Percentiles rank a stretch among this genome's conserved stretches.
Conservation (phyloP, 1,140 invertebrate genomes). For the Coenobita brevimanus region DNA sequence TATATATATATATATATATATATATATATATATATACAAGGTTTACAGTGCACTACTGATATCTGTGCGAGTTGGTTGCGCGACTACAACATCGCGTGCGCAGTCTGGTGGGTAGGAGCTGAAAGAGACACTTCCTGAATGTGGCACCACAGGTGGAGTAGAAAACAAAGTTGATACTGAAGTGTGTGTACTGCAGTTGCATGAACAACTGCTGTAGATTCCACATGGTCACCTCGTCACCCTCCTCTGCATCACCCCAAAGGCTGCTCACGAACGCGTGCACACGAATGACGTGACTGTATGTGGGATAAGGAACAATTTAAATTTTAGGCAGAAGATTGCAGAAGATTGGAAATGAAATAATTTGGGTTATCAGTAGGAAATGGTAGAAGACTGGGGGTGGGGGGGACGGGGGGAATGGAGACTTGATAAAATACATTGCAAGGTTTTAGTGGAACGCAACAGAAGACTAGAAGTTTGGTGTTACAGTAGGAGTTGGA, state of each 20-base stretch:
- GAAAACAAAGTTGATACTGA: slow-evolving; percentile 78
- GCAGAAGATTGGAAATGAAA: too few species aligned
- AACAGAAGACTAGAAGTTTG: too few species aligned
- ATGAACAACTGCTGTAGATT: slow-evolving; percentile 78
- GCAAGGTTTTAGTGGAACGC: too few species aligned
- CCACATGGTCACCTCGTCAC: slow-evolving; percentile 74
- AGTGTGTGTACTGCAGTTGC: slow-evolving; percentile 78
- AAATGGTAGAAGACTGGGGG: too few species aligned
- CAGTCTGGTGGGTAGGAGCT: slow-evolving; percentile 73
- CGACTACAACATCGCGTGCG: slow-evolving; percentile 31
- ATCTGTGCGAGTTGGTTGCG: slow-evolving; percentile 46
- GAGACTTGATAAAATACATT: too few species aligned
- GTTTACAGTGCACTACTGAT: too few species aligned
- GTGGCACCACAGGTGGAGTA: slow-evolving; percentile 78
- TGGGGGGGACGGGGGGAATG: too few species aligned
- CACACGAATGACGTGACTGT: slow-evolving; percentile 77
- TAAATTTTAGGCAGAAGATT: too few species aligned
- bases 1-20: too few species aligned
- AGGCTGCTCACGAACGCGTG: slow-evolving; percentile 76
- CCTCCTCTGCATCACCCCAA: slow-evolving; percentile 72
- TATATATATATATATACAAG: too few species aligned
- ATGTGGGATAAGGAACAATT: slow-evolving; percentile 70
- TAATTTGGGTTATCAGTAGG: too few species aligned
- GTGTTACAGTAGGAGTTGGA: too few species aligned
- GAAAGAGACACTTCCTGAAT: slow-evolving; percentile 76